Conservation (phyloP, 2,888 invertebrate species). For the Timandra comae region DNA sequence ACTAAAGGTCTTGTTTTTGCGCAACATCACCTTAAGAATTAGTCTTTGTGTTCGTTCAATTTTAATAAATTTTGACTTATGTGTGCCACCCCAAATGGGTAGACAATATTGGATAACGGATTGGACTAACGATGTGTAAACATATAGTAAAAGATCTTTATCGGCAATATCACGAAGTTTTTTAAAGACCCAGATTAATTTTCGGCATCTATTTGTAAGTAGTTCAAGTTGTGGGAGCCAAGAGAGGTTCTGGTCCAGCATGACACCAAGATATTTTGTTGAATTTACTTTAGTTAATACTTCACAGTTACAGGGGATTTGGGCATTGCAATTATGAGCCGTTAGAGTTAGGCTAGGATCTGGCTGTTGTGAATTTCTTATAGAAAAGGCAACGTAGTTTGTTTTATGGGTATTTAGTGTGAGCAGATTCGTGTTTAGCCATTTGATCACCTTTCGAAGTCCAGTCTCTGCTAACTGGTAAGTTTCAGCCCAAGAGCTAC, state of each 20-base stretch:
- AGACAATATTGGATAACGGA: not conserved
- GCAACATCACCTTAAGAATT: not conserved
- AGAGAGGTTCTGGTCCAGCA: not conserved
- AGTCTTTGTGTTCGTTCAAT: not conserved
- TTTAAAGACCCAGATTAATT: not conserved
- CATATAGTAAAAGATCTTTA: not conserved
- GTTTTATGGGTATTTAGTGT: not conserved
- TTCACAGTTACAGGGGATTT: too few species aligned
- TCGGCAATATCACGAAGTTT: not conserved
- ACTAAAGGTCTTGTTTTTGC: not conserved
- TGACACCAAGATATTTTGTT: not conserved
- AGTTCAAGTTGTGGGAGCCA: not conserved
- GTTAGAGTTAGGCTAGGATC: too few species aligned
- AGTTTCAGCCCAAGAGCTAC: not conserved
- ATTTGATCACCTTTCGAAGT: not conserved
- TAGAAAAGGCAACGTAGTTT: not conserved
- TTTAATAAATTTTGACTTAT: not conserved
- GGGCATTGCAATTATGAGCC: too few species aligned
- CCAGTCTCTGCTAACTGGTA: not conserved
- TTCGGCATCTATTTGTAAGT: not conserved
- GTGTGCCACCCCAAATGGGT: not conserved
- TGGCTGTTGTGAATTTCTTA: too few species aligned
- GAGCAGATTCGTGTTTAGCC: not conserved
- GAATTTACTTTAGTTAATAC: not conserved
- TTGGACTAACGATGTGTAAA: not conserved